Percentiles rank a stretch among this genome's conserved stretches.
Evolutionary conservation across 2,888 invertebrate genomes (phyloP).

Genomic region (Scotopteryx bipunctaria): DNA sequence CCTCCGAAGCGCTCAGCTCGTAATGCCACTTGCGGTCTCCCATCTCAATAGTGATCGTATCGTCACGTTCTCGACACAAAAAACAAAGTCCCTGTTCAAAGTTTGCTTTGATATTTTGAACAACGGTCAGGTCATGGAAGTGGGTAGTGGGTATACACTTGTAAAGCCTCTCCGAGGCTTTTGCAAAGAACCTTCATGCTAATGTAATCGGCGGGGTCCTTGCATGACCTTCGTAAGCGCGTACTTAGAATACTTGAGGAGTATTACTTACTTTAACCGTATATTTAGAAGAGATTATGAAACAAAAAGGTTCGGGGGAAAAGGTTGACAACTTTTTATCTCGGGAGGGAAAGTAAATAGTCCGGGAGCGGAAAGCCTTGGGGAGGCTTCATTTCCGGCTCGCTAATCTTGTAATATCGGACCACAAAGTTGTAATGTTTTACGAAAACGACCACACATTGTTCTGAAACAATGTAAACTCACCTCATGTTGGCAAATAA

Average conservation of each 20-base stretch:
- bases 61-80: too few species aligned
- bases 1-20: too few species aligned
- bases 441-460: too few species aligned
- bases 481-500: conserved; percentile 15
- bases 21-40: too few species aligned
- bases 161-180: too few species aligned
- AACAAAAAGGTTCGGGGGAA: conserved; percentile 20
- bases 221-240: conserved; percentile 9
- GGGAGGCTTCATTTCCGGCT: conserved; percentile 5
- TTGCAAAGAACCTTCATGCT: conserved; percentile 6
- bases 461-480: too few species aligned
- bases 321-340: conserved; percentile 21
- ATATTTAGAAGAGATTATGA: conserved; percentile 21
- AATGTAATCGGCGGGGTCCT: conserved; percentile 23
- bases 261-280: conserved; percentile 19
- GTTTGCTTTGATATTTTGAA: too few species aligned
- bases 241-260: conserved; percentile 15
- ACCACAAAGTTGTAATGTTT: background rate
- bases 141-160: too few species aligned
- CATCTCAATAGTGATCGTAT: too few species aligned
- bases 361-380: background rate
- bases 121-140: too few species aligned
- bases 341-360: conserved; percentile 12
- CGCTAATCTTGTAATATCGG: background rate
- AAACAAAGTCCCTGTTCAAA: too few species aligned